Conservation (phyloP, 2,888 invertebrate genomes). For the Agonopterix subpropinquella region DNA sequence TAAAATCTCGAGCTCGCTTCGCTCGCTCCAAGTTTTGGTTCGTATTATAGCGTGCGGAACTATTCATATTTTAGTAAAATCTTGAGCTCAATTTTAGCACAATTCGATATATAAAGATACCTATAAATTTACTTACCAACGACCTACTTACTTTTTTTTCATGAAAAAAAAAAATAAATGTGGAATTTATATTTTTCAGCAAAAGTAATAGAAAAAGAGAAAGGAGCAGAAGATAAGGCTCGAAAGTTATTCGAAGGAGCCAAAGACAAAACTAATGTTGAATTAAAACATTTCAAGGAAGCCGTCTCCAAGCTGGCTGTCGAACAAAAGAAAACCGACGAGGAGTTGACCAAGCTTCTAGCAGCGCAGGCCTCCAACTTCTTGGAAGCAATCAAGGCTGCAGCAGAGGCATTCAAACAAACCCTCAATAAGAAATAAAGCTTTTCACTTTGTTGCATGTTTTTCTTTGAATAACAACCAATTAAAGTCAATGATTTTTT, state of each 20-base stretch:
- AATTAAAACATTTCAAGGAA: neutral
- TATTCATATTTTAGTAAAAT: too few relatives aligned
- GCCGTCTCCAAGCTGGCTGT: neutral
- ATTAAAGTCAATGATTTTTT: too few relatives aligned
- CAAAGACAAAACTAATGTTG: neutral
- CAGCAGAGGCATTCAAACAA: neutral
- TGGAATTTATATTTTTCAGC: neutral
- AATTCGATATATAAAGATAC: too few relatives aligned
- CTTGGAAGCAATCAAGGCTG: neutral
- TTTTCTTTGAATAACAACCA: too few relatives aligned
- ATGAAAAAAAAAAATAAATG: too few relatives aligned
- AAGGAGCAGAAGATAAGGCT: constrained; percentile 2
- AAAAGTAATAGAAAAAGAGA: constrained; percentile 2
- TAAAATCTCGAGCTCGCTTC: too few relatives aligned
- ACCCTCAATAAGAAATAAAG: neutral
- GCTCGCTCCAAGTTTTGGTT: too few relatives aligned
- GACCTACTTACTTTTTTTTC: neutral
- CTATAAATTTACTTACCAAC: too few relatives aligned
- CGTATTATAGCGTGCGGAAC: too few relatives aligned
- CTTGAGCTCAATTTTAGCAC: too few relatives aligned
- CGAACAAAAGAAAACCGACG: neutral
- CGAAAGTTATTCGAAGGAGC: neutral
- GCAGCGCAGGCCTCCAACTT: neutral
- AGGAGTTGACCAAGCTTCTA: neutral
- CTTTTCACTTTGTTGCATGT: neutral